A percentile compares a stretch with the other conserved stretches of the same genome.
Conservation (phyloP, 2,113 vertebrate genomes). For the Rissa tridactyla region DNA sequence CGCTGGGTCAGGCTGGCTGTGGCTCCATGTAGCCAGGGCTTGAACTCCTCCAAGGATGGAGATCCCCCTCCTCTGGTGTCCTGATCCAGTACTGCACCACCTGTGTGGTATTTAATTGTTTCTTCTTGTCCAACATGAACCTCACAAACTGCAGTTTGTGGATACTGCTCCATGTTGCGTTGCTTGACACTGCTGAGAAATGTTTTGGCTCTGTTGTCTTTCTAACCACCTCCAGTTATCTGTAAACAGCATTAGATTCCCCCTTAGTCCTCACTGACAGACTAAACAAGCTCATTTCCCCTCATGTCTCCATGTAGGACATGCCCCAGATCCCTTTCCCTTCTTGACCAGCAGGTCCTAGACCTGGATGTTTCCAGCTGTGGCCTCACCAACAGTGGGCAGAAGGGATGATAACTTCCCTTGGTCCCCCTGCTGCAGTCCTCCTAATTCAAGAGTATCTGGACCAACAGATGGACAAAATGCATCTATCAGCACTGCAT, state of each 20-base stretch:
- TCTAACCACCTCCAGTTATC: not conserved
- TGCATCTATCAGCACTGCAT: not conserved
- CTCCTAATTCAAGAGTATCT: not conserved
- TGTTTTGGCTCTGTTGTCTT: not conserved
- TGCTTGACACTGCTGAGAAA: not conserved
- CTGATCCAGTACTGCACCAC: not conserved
- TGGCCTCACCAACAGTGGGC: not conserved
- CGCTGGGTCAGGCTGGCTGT: fast-evolving
- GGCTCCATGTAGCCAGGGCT: not conserved
- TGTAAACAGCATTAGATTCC: not conserved
- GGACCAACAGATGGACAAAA: not conserved
- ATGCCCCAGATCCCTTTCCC: not conserved
- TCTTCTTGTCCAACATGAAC: not conserved
- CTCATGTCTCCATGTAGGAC: not conserved
- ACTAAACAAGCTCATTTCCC: not conserved
- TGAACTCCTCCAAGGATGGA: not conserved
- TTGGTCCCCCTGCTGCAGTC: not conserved
- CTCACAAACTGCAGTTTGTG: not conserved
- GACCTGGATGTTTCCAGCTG: not conserved
- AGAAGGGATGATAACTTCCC: not conserved
- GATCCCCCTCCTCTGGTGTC: not conserved
- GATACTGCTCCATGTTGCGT: not conserved
- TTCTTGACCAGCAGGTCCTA: not conserved
- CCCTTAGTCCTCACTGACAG: not conserved
- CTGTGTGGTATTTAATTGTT: not conserved